These are phyloP conservation scores for Hydroisotoma schaefferi DNA, from an alignment of 2,888 invertebrate genomes.

Conservation along the genomic window DNA sequence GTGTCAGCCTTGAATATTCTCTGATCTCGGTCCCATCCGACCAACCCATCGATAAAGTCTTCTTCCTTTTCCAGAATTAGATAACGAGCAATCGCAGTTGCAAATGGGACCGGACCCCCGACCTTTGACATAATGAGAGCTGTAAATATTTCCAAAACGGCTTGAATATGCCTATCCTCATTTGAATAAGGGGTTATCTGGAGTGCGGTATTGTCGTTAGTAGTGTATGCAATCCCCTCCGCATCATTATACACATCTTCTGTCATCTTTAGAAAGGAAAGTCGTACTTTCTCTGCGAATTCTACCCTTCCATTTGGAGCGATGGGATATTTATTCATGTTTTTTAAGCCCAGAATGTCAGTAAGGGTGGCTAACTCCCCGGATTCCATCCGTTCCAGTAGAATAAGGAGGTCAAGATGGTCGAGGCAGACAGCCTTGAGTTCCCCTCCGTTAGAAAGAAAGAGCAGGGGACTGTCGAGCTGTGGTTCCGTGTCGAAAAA, in stretches of 20 bases:
- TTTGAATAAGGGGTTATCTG: no score
- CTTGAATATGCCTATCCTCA: no score
- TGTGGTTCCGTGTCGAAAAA: background rate
- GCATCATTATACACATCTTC: background rate
- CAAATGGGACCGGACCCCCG: background rate
- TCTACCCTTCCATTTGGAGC: background rate
- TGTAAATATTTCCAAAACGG: background rate
- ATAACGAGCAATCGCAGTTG: background rate
- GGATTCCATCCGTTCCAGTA: background rate
- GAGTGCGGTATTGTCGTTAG: no score
- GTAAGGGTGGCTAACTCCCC: background rate
- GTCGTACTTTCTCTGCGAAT: background rate
- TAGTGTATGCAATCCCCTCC: background rate
- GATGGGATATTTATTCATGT: background rate
- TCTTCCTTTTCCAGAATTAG: no score
- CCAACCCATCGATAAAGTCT: no score
- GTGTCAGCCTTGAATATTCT: no score
- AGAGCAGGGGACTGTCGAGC: background rate
- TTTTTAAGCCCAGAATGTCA: background rate
- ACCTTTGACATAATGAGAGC: background rate
- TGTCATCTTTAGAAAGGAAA: background rate
- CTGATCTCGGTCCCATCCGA: no score
- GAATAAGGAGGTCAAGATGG: conserved; percentile 3
- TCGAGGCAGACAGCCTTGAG: conserved; percentile 2
- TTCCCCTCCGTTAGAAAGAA: background rate